Base-by-base conservation (phyloP, 2,797 vertebrate genomes). In the Acanthornis magna region DNA sequence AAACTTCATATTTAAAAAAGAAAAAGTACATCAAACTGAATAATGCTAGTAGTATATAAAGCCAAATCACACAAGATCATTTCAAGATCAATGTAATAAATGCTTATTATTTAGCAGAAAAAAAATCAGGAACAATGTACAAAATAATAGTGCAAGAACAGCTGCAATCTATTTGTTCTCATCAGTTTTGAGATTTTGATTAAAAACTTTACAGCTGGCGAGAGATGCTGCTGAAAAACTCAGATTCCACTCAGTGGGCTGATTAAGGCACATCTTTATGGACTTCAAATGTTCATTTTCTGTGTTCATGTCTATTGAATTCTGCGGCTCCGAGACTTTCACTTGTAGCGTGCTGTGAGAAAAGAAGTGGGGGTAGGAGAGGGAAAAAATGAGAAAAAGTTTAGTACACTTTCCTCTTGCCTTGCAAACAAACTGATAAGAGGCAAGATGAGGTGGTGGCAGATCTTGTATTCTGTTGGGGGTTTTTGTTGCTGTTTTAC, bases 201-300 rank as follows among this genome's bases (percentile, higher is more conserved):
- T 98, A 96, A 96, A 97, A 97, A 97, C 97, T 96, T 98, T 94
- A 96, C 97, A 98, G 97, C 97, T 98, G 91, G 91, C 58, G 85
- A 97, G 96, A 94, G 98, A 96, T 80, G 97, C 85, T 96, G 98
- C 83, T 97, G 97, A 97, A 95, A 98, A 94, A 97, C 94, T 97
- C 96, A 96, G 96, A 94, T 97, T 98, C 97, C 97, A 98, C 92
- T 97, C 97, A 95, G 91, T 91, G 96, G 98, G 98, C 95, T 83
- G 97, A 96, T 97, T 98, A 98, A 98, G 98, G 98, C 98, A 98
- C 98, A 97, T 98, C 97, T 97, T 97, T 97, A 97, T 95, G 90
- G 98, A 96, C 96, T 97, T 98, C 97, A 98, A 93, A 96, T 97
- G 97, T 94, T 97, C 94, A 88, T 93, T 98, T 96, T 96, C 97